Conservation (phyloP, 2,888 invertebrate species). For the Nomada goodeniana region DNA sequence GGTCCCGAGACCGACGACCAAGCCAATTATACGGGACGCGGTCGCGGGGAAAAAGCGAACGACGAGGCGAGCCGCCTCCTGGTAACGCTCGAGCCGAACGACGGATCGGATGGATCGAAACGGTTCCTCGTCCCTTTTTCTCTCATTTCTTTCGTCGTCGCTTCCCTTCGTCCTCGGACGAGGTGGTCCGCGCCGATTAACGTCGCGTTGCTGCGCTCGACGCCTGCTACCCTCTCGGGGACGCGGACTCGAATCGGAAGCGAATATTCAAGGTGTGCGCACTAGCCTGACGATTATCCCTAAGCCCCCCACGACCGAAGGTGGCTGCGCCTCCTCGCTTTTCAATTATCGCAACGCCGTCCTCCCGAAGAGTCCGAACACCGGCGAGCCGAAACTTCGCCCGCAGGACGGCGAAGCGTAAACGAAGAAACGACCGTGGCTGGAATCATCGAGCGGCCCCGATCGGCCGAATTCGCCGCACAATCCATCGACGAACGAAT, state of each 20-base stretch:
- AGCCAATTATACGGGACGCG: conserved; percentile 49
- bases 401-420: background rate
- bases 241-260: too few species aligned
- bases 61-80: conserved; percentile 5
- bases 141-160: background rate
- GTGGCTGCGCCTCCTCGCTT: too few species aligned
- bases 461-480: conserved; percentile 11
- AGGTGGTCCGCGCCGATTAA: background rate
- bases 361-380: background rate
- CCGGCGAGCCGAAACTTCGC: background rate
- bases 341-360: too few species aligned
- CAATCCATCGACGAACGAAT: conserved; percentile 3
- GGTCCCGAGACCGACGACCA: conserved; percentile 40
- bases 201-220: conserved; percentile 6
- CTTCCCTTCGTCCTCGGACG: too few species aligned
- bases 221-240: background rate
- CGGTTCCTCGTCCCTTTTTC: background rate
- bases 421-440: conserved; percentile 15
- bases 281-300: too few species aligned
- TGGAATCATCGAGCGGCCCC: conserved; percentile 27
- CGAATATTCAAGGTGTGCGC: too few species aligned
- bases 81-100: conserved; percentile 20
- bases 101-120: conserved; percentile 11
- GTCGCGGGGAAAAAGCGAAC: conserved; percentile 27
- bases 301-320: too few species aligned